These are phyloP conservation scores for Anabacerthia variegaticeps DNA, from an alignment of 2,797 vertebrate genomes.

Conservation along the genomic window DNA sequence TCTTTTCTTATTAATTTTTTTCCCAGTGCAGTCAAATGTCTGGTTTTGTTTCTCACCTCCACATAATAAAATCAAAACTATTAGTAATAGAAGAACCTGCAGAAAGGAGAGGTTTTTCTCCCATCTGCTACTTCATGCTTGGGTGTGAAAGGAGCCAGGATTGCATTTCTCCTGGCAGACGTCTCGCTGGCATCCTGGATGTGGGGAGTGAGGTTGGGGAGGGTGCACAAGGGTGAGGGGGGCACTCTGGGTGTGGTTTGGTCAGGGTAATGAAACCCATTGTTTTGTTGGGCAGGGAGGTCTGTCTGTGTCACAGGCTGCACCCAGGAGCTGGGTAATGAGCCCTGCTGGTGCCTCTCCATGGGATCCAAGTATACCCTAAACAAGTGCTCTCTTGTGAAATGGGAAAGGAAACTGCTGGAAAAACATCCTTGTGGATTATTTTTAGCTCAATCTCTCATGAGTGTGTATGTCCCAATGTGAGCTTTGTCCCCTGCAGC, in stretches of 20 bases:
- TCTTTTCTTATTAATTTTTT: neutral
- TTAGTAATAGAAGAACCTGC: conserved; percentile 46
- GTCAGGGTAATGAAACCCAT: neutral
- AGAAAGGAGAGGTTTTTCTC: conserved; percentile 14
- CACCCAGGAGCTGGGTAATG: neutral
- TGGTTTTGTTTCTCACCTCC: conserved; percentile 51
- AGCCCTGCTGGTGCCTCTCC: neutral
- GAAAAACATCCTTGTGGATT: neutral
- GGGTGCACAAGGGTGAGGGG: fast-evolving
- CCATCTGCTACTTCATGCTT: neutral
- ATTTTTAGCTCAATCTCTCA: neutral
- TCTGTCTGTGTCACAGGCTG: neutral
- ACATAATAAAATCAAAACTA: conserved; percentile 38
- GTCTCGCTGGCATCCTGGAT: neutral
- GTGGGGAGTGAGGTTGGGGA: neutral
- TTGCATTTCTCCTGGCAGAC: neutral
- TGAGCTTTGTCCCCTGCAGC: neutral
- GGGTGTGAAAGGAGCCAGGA: neutral
- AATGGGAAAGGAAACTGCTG: neutral
- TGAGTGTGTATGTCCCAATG: fast-evolving
- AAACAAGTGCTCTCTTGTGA: neutral
- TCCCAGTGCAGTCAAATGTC: neutral
- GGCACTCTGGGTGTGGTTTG: fast-evolving
- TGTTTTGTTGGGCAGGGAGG: neutral
- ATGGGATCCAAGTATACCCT: neutral